Conservation (phyloP, 30 jellyfish, hydroid and myxozoan species). For the Sanderia malayensis region DNA sequence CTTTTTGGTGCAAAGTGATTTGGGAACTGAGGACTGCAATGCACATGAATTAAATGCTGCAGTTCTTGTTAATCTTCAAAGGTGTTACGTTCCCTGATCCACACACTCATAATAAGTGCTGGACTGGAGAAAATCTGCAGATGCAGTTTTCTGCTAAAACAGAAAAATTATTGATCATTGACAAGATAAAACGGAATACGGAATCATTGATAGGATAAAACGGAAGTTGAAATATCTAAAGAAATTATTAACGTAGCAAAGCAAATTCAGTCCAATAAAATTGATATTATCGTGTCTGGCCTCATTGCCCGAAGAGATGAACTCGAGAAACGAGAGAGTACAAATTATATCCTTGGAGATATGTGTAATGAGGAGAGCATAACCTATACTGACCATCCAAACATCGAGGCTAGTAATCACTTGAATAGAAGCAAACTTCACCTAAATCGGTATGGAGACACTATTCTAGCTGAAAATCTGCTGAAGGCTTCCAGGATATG, state of each 20-base stretch:
- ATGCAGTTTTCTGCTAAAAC: no score
- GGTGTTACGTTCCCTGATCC: no score
- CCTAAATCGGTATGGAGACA: slow-evolving; percentile 18
- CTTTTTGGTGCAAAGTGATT: no score
- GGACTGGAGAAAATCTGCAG: no score
- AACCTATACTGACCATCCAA: slow-evolving; percentile 6
- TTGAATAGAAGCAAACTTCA: slow-evolving; percentile 21
- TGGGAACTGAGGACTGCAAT: no score
- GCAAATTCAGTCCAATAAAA: background rate
- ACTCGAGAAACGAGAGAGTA: slow-evolving; percentile 10
- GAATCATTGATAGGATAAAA: no score
- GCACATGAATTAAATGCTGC: no score
- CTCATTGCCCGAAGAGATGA: slow-evolving; percentile 10
- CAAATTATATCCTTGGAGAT: slow-evolving; percentile 13
- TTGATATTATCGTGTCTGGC: slow-evolving; percentile 3
- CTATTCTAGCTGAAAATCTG: background rate
- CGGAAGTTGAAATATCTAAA: slow-evolving; percentile 15
- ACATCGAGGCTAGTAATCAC: slow-evolving; percentile 9
- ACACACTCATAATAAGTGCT: no score
- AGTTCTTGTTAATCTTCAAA: no score
- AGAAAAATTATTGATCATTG: no score
- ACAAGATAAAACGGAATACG: no score
- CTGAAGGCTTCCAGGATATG: slow-evolving; percentile 1
- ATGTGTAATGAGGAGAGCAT: slow-evolving; percentile 18
- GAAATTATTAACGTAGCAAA: slow-evolving; percentile 14